A percentile compares a stretch with the other conserved stretches of the same genome.
Conservation (phyloP, 35 echinoderm and acorn worm genomes). For the Strongylocentrotus purpuratus region DNA sequence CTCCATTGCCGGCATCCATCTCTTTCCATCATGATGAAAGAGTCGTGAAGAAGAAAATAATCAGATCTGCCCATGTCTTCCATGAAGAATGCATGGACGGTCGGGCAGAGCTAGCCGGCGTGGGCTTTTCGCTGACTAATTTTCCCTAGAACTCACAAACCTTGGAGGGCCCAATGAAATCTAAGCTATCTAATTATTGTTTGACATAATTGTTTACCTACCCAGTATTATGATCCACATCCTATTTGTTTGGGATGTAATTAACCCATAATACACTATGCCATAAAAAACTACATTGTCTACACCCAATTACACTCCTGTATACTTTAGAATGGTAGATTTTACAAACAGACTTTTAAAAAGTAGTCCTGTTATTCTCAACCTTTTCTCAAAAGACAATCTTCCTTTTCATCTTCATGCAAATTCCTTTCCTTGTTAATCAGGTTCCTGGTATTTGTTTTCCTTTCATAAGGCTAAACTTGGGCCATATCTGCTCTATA, state of each 20-base stretch:
- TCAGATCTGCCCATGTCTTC: conserved; percentile 13
- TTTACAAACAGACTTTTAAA: too few relatives aligned
- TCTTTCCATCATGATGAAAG: background rate
- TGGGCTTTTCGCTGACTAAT: background rate
- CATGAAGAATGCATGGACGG: background rate
- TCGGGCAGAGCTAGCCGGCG: background rate
- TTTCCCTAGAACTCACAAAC: conserved; percentile 16
- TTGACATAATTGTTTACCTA: conserved; percentile 16
- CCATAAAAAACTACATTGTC: background rate
- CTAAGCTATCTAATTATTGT: conserved; percentile 9
- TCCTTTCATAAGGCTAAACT: too few relatives aligned
- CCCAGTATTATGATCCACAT: background rate
- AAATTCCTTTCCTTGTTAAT: too few relatives aligned
- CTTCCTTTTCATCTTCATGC: too few relatives aligned
- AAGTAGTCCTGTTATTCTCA: too few relatives aligned
- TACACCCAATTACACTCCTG: background rate
- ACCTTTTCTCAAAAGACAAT: too few relatives aligned
- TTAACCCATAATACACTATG: background rate
- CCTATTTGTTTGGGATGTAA: background rate
- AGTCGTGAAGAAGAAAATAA: conserved; percentile 10
- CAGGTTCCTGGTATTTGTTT: too few relatives aligned
- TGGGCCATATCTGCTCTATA: too few relatives aligned
- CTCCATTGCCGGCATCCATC: background rate
- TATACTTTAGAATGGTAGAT: too few relatives aligned
- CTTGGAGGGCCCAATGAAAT: background rate